Percentiles rank a stretch among this genome's conserved stretches.
Conservation (phyloP, 2,797 vertebrate genomes). For the Xenops minutus region DNA sequence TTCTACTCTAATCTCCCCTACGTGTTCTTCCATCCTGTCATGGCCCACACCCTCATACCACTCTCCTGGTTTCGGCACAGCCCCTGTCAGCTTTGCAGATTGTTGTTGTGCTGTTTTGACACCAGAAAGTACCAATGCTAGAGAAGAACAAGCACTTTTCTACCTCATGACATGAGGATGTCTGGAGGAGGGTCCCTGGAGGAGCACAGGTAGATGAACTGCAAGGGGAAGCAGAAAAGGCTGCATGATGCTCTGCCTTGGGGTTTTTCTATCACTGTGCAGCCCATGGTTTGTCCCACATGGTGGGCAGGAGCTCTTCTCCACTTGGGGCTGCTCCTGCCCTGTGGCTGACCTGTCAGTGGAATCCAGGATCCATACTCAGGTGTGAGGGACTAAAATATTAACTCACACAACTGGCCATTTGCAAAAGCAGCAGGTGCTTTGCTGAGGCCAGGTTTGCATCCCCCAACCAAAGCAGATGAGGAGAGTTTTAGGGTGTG, state of each 20-base stretch:
- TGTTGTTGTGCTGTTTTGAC: background rate
- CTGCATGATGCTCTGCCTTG: background rate
- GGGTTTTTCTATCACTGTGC: accelerated
- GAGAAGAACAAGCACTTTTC: background rate
- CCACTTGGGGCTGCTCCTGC: too few species aligned
- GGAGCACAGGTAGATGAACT: background rate
- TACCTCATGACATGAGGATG: background rate
- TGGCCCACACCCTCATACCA: background rate
- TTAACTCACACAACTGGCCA: background rate
- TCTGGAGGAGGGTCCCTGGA: background rate
- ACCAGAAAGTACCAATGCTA: background rate
- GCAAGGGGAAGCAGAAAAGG: background rate
- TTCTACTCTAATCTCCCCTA: background rate
- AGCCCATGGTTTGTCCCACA: accelerated
- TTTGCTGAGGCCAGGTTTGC: background rate
- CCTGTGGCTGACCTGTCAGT: too few species aligned
- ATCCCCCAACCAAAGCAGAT: background rate
- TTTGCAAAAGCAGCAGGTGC: background rate
- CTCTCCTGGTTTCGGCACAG: background rate
- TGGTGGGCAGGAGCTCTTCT: background rate
- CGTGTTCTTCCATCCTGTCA: background rate
- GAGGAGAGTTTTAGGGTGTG: background rate
- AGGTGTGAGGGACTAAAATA: background rate
- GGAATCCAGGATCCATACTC: too few species aligned
- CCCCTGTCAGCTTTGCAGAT: background rate